phyloP scores from a whole-genome alignment of 2,113 vertebrate species.

The Ceyx cyanopectus region DNA sequence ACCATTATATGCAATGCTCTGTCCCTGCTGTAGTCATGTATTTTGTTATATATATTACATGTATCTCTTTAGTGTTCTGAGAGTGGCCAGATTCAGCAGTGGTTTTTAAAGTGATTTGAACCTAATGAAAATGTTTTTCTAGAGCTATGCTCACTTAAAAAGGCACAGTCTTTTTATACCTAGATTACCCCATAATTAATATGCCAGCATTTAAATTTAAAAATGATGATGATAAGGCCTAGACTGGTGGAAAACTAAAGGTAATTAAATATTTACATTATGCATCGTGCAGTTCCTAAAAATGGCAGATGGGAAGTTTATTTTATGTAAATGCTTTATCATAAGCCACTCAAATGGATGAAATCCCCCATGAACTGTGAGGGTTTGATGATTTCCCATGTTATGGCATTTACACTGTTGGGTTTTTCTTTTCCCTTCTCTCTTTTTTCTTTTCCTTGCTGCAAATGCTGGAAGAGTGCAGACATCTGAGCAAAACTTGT shows the following conservation, averaged over 20 bases:
- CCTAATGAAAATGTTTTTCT: not conserved
- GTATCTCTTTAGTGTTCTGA: not conserved
- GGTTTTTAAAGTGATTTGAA: not conserved
- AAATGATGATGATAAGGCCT: not conserved
- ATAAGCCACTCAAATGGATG: not conserved
- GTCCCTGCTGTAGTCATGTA: not conserved
- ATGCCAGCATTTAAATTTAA: not conserved
- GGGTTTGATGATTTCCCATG: not conserved
- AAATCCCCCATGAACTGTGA: not conserved
- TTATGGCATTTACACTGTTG: not conserved
- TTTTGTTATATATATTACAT: not conserved
- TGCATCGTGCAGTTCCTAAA: not conserved
- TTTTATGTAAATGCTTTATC: not conserved
- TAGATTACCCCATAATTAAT: not conserved
- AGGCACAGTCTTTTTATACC: not conserved
- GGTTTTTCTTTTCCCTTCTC: not conserved
- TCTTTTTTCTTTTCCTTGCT: not conserved
- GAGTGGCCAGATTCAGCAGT: not conserved
- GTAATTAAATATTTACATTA: not conserved
- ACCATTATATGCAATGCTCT: not conserved
- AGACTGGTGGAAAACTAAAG: not conserved
- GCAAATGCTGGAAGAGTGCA: not conserved
- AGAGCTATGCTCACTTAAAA: not conserved
- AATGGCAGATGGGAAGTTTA: not conserved
- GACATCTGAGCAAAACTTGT: not conserved